Evolutionary conservation across 2,888 invertebrate genomes (phyloP), one percentile per base, ranked within the genome.

Genomic region (Dryomyza anilis): DNA sequence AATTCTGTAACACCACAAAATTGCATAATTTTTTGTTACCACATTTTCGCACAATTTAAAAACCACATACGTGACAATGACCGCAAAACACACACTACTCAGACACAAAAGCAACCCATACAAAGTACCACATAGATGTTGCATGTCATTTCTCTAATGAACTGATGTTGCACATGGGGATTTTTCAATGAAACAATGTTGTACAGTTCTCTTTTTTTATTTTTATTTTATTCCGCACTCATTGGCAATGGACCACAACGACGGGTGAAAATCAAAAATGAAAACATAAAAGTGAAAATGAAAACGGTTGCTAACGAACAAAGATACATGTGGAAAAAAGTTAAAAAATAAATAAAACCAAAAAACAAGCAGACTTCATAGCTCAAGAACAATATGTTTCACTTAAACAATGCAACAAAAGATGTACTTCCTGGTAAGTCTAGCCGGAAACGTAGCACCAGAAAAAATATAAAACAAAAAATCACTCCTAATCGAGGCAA

Each of bases 101-200:
- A 55, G n/a, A 39, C 21, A 23, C 16, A 1, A 16, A 7, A 29
- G 21, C 16, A 14, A 14, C 21, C 21, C 8, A 2, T 14, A 55
- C 39, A 46, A n/a, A 12, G 30, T 23, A 30, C 36, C 21, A 58
- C 36, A 12, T 29, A n/a, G n/a, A 19, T 58, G 60, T 53, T 53
- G 29, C 43, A 39, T 53, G 61, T 53, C 61, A 53, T 25, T 39
- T 43, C 6, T 61, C 59, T 61, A 61, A 61, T 61, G 61, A 61
- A 61, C 43, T 61, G 53, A 61, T 61, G 61, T 61, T 52, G 53
- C 61, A 53, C 61, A 61, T 61, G 61, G 61, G 61, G 43, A 36
- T 61, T 53, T 52, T n/a, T 43, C 39, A n/a, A 29, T 29, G 29
- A 36, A 36, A 33, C 48, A 48, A 48, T 48, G 36, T 48, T 39